phyloP scores from a whole-genome alignment of 2,888 invertebrate species.

The Halictus quadricinctus region DNA sequence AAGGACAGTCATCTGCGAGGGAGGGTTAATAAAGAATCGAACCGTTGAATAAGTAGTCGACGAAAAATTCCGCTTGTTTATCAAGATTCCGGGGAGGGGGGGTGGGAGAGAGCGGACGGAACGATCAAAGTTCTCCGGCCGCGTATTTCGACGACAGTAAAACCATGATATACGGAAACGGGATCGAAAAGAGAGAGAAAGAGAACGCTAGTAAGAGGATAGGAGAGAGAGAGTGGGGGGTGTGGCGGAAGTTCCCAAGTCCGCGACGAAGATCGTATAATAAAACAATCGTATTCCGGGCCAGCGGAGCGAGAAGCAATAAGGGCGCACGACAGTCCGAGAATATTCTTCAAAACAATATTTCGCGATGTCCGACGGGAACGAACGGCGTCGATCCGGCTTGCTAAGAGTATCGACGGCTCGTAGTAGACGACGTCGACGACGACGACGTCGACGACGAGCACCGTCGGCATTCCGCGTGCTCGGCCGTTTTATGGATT shows the following conservation, averaged over 20 bases:
- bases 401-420: constrained; percentile 57
- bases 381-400: constrained; percentile 42
- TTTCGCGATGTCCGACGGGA: constrained; percentile 62
- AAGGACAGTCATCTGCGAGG: background rate
- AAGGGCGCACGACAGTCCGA: constrained; percentile 59
- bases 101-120: background rate
- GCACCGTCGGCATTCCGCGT: constrained; percentile 44
- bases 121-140: constrained; percentile 47
- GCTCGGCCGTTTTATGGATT: constrained; percentile 65
- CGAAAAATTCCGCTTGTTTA: constrained; percentile 57
- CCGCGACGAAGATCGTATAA: constrained; percentile 74
- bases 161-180: constrained; percentile 66
- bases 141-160: constrained; percentile 48
- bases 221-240: background rate
- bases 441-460: constrained; percentile 21
- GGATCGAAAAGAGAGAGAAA: constrained; percentile 23
- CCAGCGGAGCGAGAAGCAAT: constrained; percentile 72
- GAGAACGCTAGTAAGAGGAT: background rate
- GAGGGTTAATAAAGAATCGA: constrained; percentile 20
- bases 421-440: constrained; percentile 28
- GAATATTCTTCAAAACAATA: constrained; percentile 71
- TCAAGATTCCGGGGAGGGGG: constrained; percentile 30
- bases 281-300: constrained; percentile 78
- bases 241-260: constrained; percentile 59
- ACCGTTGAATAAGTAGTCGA: constrained; percentile 9